These are phyloP conservation scores for Phaonia tiefii DNA, from an alignment of 2,888 invertebrate genomes.

Conservation along the genomic window DNA sequence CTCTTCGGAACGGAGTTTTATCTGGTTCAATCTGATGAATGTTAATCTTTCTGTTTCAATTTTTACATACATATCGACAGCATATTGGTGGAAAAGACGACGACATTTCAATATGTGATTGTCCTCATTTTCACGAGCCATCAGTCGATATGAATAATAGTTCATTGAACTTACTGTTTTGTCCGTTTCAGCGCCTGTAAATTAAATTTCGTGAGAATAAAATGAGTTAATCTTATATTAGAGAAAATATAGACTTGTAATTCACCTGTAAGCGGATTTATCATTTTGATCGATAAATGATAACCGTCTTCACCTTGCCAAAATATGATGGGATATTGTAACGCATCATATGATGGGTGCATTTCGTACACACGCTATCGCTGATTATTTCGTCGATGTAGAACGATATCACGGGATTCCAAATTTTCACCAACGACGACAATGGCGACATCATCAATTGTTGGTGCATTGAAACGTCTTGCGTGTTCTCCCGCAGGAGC, in stretches of 20 bases:
- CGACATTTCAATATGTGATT: neutral
- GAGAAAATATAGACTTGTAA: neutral
- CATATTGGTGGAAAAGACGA: neutral
- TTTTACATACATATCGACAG: neutral
- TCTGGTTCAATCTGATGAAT: conserved; percentile 61
- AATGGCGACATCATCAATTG: conserved; percentile 47
- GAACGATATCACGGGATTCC: conserved; percentile 39
- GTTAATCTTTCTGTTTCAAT: neutral
- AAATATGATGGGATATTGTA: neutral
- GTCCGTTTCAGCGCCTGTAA: neutral
- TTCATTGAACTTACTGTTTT: neutral
- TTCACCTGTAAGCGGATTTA: neutral
- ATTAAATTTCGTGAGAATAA: too few species aligned
- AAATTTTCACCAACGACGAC: conserved; percentile 28
- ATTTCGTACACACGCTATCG: conserved; percentile 7
- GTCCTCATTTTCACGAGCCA: neutral
- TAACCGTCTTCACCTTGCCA: neutral
- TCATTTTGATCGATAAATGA: neutral
- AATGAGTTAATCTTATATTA: too few species aligned
- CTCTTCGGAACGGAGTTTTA: conserved; percentile 67
- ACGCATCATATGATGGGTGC: neutral
- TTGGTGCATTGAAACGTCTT: conserved; percentile 51
- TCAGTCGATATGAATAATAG: conserved; percentile 8
- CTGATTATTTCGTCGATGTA: conserved; percentile 24
- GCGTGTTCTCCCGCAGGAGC: conserved; percentile 43